Base-by-base conservation (phyloP, 2,113 vertebrate species). In the Motacilla alba region DNA sequence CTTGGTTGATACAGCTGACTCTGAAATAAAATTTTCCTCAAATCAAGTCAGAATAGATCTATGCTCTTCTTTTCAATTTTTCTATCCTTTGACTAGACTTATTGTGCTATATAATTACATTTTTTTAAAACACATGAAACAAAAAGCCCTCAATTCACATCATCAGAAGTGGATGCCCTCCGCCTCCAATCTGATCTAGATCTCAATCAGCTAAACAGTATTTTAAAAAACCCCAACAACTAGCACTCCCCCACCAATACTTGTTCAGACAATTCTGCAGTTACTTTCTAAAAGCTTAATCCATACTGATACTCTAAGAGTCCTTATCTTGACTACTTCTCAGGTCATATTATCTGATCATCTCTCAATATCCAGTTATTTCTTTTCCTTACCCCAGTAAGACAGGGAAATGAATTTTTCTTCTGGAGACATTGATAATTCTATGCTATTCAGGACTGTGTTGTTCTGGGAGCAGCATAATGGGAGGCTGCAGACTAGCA, bases 11-110 rank as follows among this genome's bases (percentile, higher is more conserved):
- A 53, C 15, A 90, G 33, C 33, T 95, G 85, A 88, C 37, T 27
- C 78, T 94, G 74, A 91, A 96, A 89, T 95, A 70, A 88, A 85
- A 33, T 87, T 68, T 59, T 91, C 60, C 77, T 84, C 69, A 68
- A 94, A 93, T 96, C 76, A 76, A 93, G 16, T 93, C 28, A 62
- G 22, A 89, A 68, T 30, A 47, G 62, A 85, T 80, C 47, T 70
- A 0, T 81, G 26, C 21, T 81, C 33, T 72, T 75, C 13, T 68
- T 59, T 43, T 50, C 56, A 1, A n/a, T 50, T 9, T 2, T 55
- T 43, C 13, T 37, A 10, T 7, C 28, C 26, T 82, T 76, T 63
- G 39, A 77, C 26, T 62, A 49, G 31, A 79, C 55, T 59, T 83
- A n/a, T 0, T 47, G 13, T 7, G 0, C 46, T 75, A 7, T 30